Evolutionary conservation across 2,797 vertebrate genomes (phyloP), one percentile per base, ranked within the genome.

Genomic region (Takifugu rubripes): DNA sequence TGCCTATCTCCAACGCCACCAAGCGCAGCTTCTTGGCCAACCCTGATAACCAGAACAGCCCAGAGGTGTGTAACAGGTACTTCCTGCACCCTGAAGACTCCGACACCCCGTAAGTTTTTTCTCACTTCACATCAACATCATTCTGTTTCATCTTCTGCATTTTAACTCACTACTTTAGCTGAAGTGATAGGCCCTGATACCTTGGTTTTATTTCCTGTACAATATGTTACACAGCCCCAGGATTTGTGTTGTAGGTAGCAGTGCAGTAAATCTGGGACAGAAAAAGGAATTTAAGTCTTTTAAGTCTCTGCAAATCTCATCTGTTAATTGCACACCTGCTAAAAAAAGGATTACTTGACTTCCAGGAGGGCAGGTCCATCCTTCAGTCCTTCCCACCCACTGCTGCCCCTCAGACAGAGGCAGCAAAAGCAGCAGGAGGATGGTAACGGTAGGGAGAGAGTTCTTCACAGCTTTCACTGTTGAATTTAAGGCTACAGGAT

Each of bases 1-100:
- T 98, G 26, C 95, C 96, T 5, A 98, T 99, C 67, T 98, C 96
- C 76, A 99, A 98, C 0, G 97, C 96, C 36, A 98, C 96, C 45
- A 98, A 97, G 81, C 92, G 97, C 52, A 99, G 96, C 73, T 99
- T 98, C 82, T 89, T 96, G 88, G 90, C 86, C 4, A 90, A 88
- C 84, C 75, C 96, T 0, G 96, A 97, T 45, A 49, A 84, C 49
- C 93, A 90, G 74, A 65, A 74, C 84, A 88, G 80, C 58, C 79
- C 91, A 0, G 96, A 98, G 77, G 86, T 92, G 71, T 91, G 92
- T 82, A 93, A 80, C 79, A 91, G 95, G 84, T 94, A 93, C 85
- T 92, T 90, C 90, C 92, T 93, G 88, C 93, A 94, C 73, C 90
- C 91, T 0, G 95, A 96, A 79, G 94, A 95, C 61, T 84, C 91